Base-by-base conservation (phyloP, 2,888 invertebrate species). In the Calliopum simillimum region DNA sequence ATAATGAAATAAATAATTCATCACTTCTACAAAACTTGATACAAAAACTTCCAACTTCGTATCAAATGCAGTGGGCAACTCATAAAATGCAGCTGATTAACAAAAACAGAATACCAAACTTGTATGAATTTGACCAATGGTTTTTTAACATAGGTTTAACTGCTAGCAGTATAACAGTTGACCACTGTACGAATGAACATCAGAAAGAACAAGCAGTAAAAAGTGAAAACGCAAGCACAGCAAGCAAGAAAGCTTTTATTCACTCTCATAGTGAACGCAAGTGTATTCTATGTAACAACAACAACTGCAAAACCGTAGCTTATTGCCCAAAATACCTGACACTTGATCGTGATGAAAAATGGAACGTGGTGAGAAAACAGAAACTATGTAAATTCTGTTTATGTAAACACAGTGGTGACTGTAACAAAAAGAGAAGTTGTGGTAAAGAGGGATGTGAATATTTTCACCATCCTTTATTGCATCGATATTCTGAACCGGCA, bases 61-160 rank as follows among this genome's bases (percentile, higher is more conserved):
- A 69, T 46, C 69, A 69, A 69, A 64, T 69, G 64, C 59, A 69
- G 64, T 69, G 69, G 69, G 59, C 58, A 25, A 56, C 41, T 14
- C 47, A 64, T 14, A 69, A 64, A 56, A 63, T 49, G 14, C 63
- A 64, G 61, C 55, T 69, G 55, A 56, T 69, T 13, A 69, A 49
- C 19, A 46, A 62, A 70, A 66, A 66, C 59, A 68, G 51, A 59
- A 70, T 41, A 25, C 55, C 70, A 33, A 70, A 70, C 47, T 46
- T 70, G 13, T 62, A 43, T 41, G 68, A 63, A 44, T 64, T 71
- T 53, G 41, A 47, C 41, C 58, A 59, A 49, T 71, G 61, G 66
- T 13, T 70, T 23, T 66, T 66, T 66, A 66, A 70, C 6, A 46
- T 66, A n/a, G 56, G 70, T 25, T 61, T 69, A n/a, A n/a, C n/a